Conservation (phyloP, 2,888 invertebrate genomes). For the Dromius quadrimaculatus region DNA sequence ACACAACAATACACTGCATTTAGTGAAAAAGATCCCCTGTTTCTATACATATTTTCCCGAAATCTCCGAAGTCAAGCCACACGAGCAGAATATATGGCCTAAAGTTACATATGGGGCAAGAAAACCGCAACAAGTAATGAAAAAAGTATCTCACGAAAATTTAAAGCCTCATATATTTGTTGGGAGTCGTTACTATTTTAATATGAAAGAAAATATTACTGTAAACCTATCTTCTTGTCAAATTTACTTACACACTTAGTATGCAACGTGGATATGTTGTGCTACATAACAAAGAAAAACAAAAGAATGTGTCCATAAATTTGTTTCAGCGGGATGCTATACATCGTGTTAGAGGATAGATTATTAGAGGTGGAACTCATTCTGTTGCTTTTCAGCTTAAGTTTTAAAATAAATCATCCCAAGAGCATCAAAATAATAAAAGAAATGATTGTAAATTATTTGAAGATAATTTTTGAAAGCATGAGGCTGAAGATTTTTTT, state of each 20-base stretch:
- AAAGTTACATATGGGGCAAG: slow-evolving; percentile 22
- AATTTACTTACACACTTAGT: slow-evolving; percentile 14
- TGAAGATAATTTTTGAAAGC: too few relatives aligned
- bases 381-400: too few relatives aligned
- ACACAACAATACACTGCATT: too few relatives aligned
- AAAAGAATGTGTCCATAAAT: slow-evolving; percentile 9
- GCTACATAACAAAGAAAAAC: background rate
- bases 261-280: slow-evolving; percentile 9
- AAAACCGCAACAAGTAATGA: slow-evolving; percentile 26
- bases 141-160: slow-evolving; percentile 28
- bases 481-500: too few relatives aligned
- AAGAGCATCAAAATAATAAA: too few relatives aligned
- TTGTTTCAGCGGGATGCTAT: too few relatives aligned
- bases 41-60: slow-evolving; percentile 6
- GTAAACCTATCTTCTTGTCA: slow-evolving; percentile 27
- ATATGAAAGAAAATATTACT: slow-evolving; percentile 33
- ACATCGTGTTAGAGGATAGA: too few relatives aligned
- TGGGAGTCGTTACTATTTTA: slow-evolving; percentile 22
- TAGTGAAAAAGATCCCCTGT: slow-evolving; percentile 6
- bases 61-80: slow-evolving; percentile 13
- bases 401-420: too few relatives aligned
- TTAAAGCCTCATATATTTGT: slow-evolving; percentile 30
- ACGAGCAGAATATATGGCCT: slow-evolving; percentile 15
- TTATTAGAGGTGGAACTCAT: too few relatives aligned
- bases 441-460: too few relatives aligned